Base-by-base conservation (phyloP, 2,888 invertebrate genomes). In the Apomyelois bistriatella region DNA sequence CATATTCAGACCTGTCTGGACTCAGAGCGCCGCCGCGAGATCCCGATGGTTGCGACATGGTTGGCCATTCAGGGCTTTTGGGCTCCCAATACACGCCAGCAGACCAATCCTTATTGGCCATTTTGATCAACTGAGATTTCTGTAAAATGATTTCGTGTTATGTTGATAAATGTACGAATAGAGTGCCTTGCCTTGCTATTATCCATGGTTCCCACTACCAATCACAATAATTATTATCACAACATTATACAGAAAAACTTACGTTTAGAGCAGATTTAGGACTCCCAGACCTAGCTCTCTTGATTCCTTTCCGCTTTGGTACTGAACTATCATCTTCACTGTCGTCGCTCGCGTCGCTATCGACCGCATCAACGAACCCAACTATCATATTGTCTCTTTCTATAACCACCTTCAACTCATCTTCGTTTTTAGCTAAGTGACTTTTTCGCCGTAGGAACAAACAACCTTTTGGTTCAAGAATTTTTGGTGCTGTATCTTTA, bases 381-480 rank as follows among this genome's bases (percentile, higher is more conserved):
- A 89, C 84, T 16, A 88, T 80, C 88, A 89, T 89, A 61, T 89
- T 90, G 60, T 90, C 90, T 56, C 88, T 82, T 70, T 90, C 88
- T 62, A 90, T 89, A 2, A 86, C 80, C 15, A 90, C 82, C 60
- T 83, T 86, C 46, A 85, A 63, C 54, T 85, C 85, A 62, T 88
- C 88, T 53, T 80, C 80, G 48, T 74, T 79, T 53, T 73, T 76
- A 35, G 72, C 59, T 28, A 76, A 56, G 30, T 71, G 72, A 52
- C 69, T 71, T 66, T 78, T 83, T 7, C 85, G 76, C 47, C 82
- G 75, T 48, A 70, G 60, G 54, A 79, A 82, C 35, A 81, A 59
- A 61, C 72, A 66, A 47, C 55, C 57, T 68, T 72, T 76, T 41
- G 53, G 48, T 62, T 69, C 72, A 22, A 56, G 58, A 54, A 51